Evolutionary conservation across 2,797 vertebrate genomes (phyloP).

Genomic region (Oreonectes daqikongensis): DNA sequence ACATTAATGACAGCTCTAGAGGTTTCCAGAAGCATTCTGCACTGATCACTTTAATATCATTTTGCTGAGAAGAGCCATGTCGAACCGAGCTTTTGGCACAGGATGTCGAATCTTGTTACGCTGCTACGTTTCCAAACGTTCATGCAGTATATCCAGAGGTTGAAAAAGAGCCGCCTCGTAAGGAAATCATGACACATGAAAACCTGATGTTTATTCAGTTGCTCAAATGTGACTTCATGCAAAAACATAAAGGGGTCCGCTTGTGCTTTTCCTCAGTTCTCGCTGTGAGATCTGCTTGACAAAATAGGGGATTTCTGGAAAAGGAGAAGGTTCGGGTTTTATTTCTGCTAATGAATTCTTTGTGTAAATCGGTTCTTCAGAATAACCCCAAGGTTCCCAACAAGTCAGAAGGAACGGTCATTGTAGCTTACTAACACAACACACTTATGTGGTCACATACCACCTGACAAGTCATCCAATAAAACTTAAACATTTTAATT

Average conservation of each 20-base stretch:
- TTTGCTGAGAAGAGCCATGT: slow-evolving; percentile 32
- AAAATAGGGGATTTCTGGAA: slow-evolving; percentile 27
- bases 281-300: slow-evolving; percentile 30
- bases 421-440: background rate
- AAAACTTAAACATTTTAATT: background rate
- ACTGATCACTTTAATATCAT: slow-evolving; percentile 20
- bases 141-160: slow-evolving; percentile 23
- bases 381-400: slow-evolving; percentile 17
- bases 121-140: slow-evolving; percentile 38
- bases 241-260: slow-evolving; percentile 29
- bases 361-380: slow-evolving; percentile 13
- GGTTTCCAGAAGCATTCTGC: slow-evolving; percentile 14
- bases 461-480: background rate
- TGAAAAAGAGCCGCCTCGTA: slow-evolving; percentile 31
- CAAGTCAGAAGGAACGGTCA: background rate
- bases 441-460: background rate
- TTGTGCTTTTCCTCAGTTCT: slow-evolving; percentile 29
- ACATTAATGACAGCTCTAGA: slow-evolving; percentile 40
- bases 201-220: slow-evolving; percentile 51
- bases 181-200: slow-evolving; percentile 50
- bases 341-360: slow-evolving; percentile 23
- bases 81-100: slow-evolving; percentile 37
- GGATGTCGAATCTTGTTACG: slow-evolving; percentile 29
- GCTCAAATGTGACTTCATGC: slow-evolving; percentile 46
- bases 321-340: background rate